Conservation (phyloP, 2,113 vertebrate genomes). For the Cebus imitator region DNA sequence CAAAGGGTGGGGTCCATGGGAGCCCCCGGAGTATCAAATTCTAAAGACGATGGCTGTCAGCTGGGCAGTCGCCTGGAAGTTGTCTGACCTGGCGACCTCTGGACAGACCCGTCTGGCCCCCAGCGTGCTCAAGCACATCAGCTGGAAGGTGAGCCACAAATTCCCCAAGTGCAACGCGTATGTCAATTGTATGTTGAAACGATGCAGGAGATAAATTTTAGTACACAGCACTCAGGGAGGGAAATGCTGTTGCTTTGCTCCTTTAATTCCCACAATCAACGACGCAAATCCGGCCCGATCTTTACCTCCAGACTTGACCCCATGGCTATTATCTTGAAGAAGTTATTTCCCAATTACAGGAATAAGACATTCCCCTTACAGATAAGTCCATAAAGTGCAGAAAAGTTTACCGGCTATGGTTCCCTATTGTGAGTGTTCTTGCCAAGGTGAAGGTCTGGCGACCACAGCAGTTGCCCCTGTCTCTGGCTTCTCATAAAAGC, state of each 20-base stretch:
- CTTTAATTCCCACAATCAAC: neutral
- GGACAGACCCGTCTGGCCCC: no score
- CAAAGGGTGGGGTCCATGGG: accelerated
- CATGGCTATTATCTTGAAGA: neutral
- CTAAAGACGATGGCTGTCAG: accelerated
- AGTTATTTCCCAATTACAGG: accelerated
- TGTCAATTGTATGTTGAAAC: neutral
- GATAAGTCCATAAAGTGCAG: neutral
- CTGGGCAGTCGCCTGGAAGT: neutral
- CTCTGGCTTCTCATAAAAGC: neutral
- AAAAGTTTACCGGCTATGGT: accelerated
- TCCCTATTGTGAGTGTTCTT: accelerated
- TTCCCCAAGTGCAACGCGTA: accelerated
- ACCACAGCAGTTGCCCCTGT: accelerated
- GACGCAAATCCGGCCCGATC: neutral
- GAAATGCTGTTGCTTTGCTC: neutral
- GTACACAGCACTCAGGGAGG: neutral
- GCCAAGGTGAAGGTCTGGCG: accelerated
- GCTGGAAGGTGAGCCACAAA: neutral
- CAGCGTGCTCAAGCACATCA: accelerated
- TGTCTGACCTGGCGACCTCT: neutral
- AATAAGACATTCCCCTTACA: neutral
- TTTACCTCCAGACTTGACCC: neutral
- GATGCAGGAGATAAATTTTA: neutral
- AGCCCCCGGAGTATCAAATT: no score